These are phyloP conservation scores for Momotus momota DNA, from an alignment of 2,797 vertebrate genomes.

Conservation along the genomic window DNA sequence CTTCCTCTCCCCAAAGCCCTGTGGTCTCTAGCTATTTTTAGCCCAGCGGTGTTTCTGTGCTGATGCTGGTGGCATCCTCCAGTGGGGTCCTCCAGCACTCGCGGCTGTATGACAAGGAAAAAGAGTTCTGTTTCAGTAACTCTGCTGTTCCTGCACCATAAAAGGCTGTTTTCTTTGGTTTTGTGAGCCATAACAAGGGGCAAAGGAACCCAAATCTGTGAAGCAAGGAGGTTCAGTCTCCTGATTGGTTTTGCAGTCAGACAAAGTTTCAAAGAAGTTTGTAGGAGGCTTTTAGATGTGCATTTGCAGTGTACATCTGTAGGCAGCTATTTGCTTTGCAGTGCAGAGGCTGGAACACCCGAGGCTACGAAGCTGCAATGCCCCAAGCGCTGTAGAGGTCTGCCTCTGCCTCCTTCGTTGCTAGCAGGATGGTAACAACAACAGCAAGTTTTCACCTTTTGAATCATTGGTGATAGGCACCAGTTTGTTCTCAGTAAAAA, in stretches of 20 bases:
- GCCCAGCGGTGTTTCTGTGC: neutral
- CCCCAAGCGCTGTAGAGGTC: neutral
- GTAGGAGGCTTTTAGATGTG: neutral
- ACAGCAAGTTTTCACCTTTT: neutral
- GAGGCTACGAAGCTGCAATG: neutral
- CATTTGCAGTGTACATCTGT: conserved; percentile 12
- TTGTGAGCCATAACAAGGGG: conserved; percentile 32
- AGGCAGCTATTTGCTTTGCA: neutral
- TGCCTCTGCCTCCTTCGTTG: neutral
- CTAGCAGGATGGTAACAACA: neutral
- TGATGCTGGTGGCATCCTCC: neutral
- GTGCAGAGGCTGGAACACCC: neutral
- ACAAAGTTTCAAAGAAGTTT: neutral
- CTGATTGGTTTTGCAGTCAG: neutral
- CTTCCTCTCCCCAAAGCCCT: neutral
- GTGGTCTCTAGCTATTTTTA: neutral
- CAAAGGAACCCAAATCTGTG: conserved; percentile 47
- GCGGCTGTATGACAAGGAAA: neutral
- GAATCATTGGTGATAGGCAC: no score
- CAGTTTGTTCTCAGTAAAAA: neutral
- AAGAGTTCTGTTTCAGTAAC: neutral
- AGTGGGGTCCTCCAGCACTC: neutral
- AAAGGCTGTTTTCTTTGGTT: neutral
- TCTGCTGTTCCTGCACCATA: neutral
- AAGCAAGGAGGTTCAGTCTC: neutral